Conservation (phyloP, 2,797 vertebrate genomes). For the Karalla daura region DNA sequence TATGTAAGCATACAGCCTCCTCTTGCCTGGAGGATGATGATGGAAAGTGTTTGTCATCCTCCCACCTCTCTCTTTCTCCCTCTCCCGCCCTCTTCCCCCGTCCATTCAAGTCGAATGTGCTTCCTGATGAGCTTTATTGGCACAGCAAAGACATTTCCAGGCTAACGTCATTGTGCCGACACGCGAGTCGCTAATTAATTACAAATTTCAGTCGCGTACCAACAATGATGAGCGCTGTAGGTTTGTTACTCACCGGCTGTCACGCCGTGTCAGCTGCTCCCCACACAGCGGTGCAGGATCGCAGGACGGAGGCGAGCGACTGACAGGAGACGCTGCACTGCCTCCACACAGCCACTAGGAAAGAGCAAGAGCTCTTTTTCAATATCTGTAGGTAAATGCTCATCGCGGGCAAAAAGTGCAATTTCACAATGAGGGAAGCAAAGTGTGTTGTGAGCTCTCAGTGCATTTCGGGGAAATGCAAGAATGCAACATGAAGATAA, state of each 20-base stretch:
- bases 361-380: neutral
- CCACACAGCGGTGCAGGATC: conserved; percentile 1
- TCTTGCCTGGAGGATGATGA: conserved; percentile 70
- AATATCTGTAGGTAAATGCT: too few species aligned
- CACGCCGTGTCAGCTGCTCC: conserved; percentile 22
- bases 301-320: conserved; percentile 10
- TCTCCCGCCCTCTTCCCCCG: conserved; percentile 33
- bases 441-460: too few species aligned
- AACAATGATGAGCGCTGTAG: neutral
- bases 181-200: conserved; percentile 43
- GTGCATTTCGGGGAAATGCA: too few species aligned
- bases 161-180: neutral
- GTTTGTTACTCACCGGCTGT: conserved; percentile 23
- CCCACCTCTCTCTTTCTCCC: conserved; percentile 55
- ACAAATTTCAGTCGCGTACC: conserved; percentile 18
- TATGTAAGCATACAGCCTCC: conserved; percentile 72
- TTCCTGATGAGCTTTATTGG: conserved; percentile 37
- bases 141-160: conserved; percentile 35
- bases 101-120: conserved; percentile 60
- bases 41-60: conserved; percentile 77
- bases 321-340: neutral
- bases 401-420: too few species aligned
- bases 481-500: too few species aligned
- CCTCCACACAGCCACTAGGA: neutral
- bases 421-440: too few species aligned